These are phyloP conservation scores for Pollicipes pollicipes DNA, from an alignment of 1,140 invertebrate genomes.

Conservation along the genomic window DNA sequence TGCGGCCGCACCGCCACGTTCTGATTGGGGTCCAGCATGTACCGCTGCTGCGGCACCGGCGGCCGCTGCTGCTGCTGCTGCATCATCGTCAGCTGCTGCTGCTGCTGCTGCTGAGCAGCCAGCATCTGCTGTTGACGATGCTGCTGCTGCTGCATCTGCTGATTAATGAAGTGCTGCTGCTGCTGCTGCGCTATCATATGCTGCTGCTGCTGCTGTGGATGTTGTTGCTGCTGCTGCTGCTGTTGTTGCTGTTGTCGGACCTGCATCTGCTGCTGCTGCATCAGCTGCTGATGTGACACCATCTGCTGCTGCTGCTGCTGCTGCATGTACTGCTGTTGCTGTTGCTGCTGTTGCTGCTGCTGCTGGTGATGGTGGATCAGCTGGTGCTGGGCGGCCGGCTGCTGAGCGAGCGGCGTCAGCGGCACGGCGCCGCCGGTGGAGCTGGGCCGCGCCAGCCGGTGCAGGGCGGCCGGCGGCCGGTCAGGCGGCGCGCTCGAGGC, in stretches of 20 bases:
- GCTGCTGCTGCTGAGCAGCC: slow-evolving; percentile 4
- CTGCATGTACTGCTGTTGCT: neutral
- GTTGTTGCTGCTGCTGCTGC: slow-evolving; percentile 13
- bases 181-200: slow-evolving; percentile 14
- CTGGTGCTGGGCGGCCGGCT: slow-evolving; percentile 14
- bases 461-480: slow-evolving; percentile 7
- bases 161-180: slow-evolving; percentile 10
- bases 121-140: slow-evolving; percentile 10
- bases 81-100: slow-evolving; percentile 6
- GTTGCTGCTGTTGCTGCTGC: slow-evolving; percentile 17
- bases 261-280: neutral
- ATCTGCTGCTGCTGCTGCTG: neutral
- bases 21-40: slow-evolving; percentile 8
- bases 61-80: slow-evolving; percentile 8
- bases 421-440: slow-evolving; percentile 5
- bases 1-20: slow-evolving; percentile 5
- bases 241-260: slow-evolving; percentile 5
- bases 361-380: slow-evolving; percentile 29
- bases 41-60: slow-evolving; percentile 8
- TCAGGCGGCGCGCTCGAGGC: slow-evolving; percentile 4
- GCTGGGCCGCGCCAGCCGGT: neutral
- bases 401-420: slow-evolving; percentile 4
- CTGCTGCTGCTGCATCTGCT: too few species aligned
- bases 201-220: slow-evolving; percentile 12
- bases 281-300: neutral